Base-by-base conservation (phyloP, 23 tunicate species). In the Styela plicata region DNA sequence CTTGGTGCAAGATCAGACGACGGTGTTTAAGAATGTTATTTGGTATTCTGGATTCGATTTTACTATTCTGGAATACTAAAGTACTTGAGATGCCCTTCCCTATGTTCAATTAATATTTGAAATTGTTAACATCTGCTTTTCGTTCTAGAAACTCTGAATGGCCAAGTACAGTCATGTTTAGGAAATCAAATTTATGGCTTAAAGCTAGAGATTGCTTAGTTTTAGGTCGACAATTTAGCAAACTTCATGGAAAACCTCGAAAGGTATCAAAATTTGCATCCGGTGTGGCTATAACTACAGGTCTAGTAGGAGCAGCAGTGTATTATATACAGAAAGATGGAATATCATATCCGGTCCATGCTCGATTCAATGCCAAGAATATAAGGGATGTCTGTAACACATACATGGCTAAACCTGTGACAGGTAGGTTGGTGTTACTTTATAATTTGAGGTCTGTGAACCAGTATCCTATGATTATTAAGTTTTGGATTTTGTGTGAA, bases 331-430 rank as follows among this genome's bases (percentile, higher is more conserved):
- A 29, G 26, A 36, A 53, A 24, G 5, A 30, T 21, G 35, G 24
- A n/a, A 30, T 71, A 16, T 71, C 77, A 21, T 76, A 76, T 29
- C 24, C 33, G 18, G 81, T 76, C 16, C 66, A 76, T 44, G 81
- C 81, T 13, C 36, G 33, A 44, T 76, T 76, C 31, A 53, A 53
- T 76, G 66, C 67, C 0, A 76, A 76, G n/a, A 24, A 52, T 24
- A 76, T 76, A 32, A 52, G 37, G 44, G 66, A 76, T 25, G 65
- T 52, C 66, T 52, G 64, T 44, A 44, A 52, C 5, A 36, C 63
- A 44, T 76, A 76, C 64, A 76, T 76, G 81, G 81, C 63, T 22
- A 76, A 76, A 53, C 81, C 81, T 18, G 81, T 76, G 10, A 76
- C 81, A 44, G 81, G 81, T 76, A 53, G 3, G 19, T 13, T 32